Evolutionary conservation across 2,113 vertebrate genomes (phyloP), one percentile per base, ranked within the genome.

Genomic region (Zosterops hypoxanthus): DNA sequence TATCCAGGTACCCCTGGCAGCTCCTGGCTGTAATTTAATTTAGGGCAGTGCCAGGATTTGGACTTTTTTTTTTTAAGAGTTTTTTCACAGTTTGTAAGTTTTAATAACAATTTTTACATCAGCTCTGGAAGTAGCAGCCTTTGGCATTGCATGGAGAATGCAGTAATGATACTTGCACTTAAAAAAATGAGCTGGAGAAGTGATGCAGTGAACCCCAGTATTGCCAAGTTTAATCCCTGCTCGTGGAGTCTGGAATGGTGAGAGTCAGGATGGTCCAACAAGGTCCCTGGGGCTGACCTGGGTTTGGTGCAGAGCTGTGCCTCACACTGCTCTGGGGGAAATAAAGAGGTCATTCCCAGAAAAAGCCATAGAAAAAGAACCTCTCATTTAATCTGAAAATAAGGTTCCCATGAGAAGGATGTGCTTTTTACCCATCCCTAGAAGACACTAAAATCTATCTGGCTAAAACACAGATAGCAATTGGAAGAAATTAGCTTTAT

Each of bases 401-500:
- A 46, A 84, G 46, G 70, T 16, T 95, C 90, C 92, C 65, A 21
- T 14, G 85, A 77, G 82, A 76, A 73, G 47, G 56, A 81, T 70
- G 79, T 59, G 66, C 71, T 92, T 88, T 83, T 17, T 86, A 77
- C 76, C 90, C 93, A 77, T 85, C 82, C 79, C 68, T 87, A 23
- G 88, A 90, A 90, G 92, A 84, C 82, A 87, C 59, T 79, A 33
- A 69, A 57, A 82, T 69, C 78, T 55, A 12, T 90, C 84, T 77
- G 65, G 66, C 87, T 85, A 13, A 70, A 76, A 95, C 84, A 66
- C 87, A 85, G 86, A 64, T 24, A 61, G 63, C 94, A 91, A 90
- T 29, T 77, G 82, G 66, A 92, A 95, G 87, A 82, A 96, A 92
- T 96, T 69, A 95, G 65, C 91, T 92, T 84, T 91, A 65, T 85